Percentiles rank a stretch among this genome's conserved stretches.
These are phyloP conservation scores for Brachionus paranguensis DNA, from an alignment of 1,140 invertebrate genomes.

Conservation along the genomic window DNA sequence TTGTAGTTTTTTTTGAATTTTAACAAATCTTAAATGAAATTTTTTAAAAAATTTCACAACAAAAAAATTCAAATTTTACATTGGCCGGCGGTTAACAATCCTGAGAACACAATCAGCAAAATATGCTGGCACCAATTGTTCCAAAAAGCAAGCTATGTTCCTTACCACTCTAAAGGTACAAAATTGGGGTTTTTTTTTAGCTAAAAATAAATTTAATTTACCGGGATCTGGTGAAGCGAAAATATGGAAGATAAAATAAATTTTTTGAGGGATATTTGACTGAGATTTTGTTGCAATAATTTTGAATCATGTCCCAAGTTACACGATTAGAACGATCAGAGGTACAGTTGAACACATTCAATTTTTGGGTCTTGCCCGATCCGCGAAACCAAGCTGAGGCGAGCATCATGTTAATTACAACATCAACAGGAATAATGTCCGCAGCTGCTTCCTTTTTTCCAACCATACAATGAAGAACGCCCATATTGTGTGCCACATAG, in stretches of 20 bases:
- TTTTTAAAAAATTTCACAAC: background rate
- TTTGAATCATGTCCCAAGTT: constrained; percentile 41
- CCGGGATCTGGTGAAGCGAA: constrained; percentile 48
- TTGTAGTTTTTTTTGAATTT: constrained; percentile 59
- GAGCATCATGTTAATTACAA: constrained; percentile 79
- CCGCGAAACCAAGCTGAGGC: constrained; percentile 71
- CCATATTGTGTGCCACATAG: constrained; percentile 58
- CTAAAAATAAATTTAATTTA: constrained; percentile 42
- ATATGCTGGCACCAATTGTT: constrained; percentile 52
- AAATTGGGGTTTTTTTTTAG: background rate
- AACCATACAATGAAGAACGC: constrained; percentile 75
- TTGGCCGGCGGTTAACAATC: constrained; percentile 40
- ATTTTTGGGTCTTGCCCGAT: constrained; percentile 56
- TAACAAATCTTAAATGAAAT: background rate
- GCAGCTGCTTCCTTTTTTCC: constrained; percentile 68
- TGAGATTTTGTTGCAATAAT: constrained; percentile 43
- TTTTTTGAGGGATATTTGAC: constrained; percentile 50
- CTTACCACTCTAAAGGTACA: background rate
- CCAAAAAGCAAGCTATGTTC: constrained; percentile 42
- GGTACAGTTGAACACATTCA: constrained; percentile 40
- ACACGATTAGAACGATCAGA: constrained; percentile 40
- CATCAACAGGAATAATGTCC: constrained; percentile 88
- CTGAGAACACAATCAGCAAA: constrained; percentile 50
- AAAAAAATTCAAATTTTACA: background rate
- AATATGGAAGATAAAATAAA: constrained; percentile 48